phyloP scores from a whole-genome alignment of 2,888 invertebrate species.

The Mellilla xanthometata region DNA sequence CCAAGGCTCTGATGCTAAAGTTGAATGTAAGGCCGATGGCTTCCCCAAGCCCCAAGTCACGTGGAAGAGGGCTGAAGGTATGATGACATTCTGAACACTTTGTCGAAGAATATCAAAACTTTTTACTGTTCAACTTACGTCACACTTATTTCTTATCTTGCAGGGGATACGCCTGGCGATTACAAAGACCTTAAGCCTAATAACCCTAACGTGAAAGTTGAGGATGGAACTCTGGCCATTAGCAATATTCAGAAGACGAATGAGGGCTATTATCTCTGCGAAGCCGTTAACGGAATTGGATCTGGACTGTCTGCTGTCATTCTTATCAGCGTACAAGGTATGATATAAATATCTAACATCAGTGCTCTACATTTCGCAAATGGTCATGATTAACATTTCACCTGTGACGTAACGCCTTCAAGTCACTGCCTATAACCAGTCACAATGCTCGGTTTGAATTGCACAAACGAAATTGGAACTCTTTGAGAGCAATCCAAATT shows the following conservation, averaged over 20 bases:
- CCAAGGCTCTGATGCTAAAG: slow-evolving; percentile 95
- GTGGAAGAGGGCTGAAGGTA: slow-evolving; percentile 98
- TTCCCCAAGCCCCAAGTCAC: slow-evolving; percentile 97
- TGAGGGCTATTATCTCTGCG: slow-evolving; percentile 97
- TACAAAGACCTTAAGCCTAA: slow-evolving; percentile 96
- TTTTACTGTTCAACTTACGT: too few relatives aligned
- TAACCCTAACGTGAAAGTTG: slow-evolving; percentile 95
- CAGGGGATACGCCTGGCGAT: slow-evolving; percentile 95
- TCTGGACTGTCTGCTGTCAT: slow-evolving; percentile 97
- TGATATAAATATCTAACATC: slow-evolving; percentile 21
- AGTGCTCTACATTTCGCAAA: neutral
- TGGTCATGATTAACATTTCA: neutral
- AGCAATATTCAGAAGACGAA: slow-evolving; percentile 96
- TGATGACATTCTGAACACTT: too few relatives aligned
- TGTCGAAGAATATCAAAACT: too few relatives aligned
- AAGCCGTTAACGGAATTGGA: slow-evolving; percentile 97
- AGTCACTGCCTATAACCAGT: too few relatives aligned
- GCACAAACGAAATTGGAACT: too few relatives aligned
- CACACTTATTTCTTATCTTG: slow-evolving; percentile 29
- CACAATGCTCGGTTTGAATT: too few relatives aligned
- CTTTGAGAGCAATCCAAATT: too few relatives aligned
- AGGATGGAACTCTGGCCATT: slow-evolving; percentile 96
- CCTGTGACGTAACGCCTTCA: too few relatives aligned
- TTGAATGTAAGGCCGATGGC: slow-evolving; percentile 98
- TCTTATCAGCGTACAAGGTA: slow-evolving; percentile 96